Base-by-base conservation (phyloP, 2,888 invertebrate genomes). In the Theodoxus fluviatilis region DNA sequence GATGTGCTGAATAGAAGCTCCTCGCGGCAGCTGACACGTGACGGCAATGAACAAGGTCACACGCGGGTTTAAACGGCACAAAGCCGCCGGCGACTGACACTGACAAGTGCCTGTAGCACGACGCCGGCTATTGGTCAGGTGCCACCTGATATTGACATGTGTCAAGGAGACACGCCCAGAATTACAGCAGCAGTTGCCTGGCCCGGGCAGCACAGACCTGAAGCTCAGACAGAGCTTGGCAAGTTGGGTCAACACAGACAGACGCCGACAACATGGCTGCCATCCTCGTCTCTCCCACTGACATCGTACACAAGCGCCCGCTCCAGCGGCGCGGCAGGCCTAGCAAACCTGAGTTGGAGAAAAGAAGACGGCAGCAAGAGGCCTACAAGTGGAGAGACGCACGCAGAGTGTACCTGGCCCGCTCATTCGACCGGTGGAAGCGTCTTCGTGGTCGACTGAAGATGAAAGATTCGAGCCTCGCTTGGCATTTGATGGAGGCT, bases 401-500 rank as follows among this genome's bases (percentile, higher is more conserved):
- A n/a, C 71, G 74, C 2, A 69, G 76, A 33, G 71, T 76, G 9
- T 74, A 74, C 71, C 65, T 76, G 31, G 76, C 75, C 40, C 67
- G 69, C 63, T 76, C 76, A 18, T 76, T 73, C 55, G 76, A 76
- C 65, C 68, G 75, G 15, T 76, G 76, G 76, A 74, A 74, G 70
- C 73, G 73, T 66, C 70, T 76, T 22, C 69, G 73, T 61, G 70
- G 71, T 47, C 66, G 73, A 47, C 69, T 76, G 64, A 72, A 74
- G 69, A 61, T 76, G 52, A 76, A 75, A 73, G 76, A 76, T 68
- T 75, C 73, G 38, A 75, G 75, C 59, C 71, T 76, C 68, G 76
- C 76, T 68, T 76, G 76, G 76, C 76, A 76, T 74, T 75, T 76
- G 74, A 74, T 76, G 75, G 76, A 76, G 74, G 75, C 76, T 74